Conservation (phyloP, 2,797 vertebrate species). For the Spea hammondii region DNA sequence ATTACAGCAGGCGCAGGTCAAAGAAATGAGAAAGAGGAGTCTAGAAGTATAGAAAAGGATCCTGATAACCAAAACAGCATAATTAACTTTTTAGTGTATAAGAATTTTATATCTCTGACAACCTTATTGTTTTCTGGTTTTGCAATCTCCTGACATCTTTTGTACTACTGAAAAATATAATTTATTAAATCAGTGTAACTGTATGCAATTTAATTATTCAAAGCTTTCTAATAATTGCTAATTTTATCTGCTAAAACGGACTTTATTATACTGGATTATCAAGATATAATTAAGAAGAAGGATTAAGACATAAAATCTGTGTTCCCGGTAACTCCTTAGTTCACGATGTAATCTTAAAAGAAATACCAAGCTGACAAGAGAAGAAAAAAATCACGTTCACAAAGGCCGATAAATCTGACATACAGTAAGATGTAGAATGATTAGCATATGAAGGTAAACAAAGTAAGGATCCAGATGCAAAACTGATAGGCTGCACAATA, state of each 20-base stretch:
- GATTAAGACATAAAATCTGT: slow-evolving; percentile 12
- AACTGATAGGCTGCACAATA: neutral
- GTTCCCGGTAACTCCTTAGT: neutral
- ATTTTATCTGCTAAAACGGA: neutral
- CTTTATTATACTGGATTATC: slow-evolving; percentile 3
- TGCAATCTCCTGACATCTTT: too few relatives aligned
- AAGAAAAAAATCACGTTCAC: slow-evolving; percentile 26
- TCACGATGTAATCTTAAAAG: slow-evolving; percentile 6
- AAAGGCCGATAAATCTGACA: slow-evolving; percentile 13
- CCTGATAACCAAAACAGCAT: too few relatives aligned
- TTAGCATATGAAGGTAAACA: neutral
- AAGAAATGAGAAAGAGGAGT: too few relatives aligned
- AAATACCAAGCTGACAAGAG: slow-evolving; percentile 19
- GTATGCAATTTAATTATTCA: neutral
- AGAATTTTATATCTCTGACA: too few relatives aligned
- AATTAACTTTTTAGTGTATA: too few relatives aligned
- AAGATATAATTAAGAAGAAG: slow-evolving; percentile 28
- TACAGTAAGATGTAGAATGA: neutral
- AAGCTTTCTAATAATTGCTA: slow-evolving; percentile 8
- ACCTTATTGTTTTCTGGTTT: too few relatives aligned
- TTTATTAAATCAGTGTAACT: neutral
- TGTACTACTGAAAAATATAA: neutral
- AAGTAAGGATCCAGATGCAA: neutral
- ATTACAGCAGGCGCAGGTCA: too few relatives aligned
- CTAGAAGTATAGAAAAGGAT: too few relatives aligned